These are phyloP conservation scores for Drosophila rufa DNA, from an alignment of 1,140 invertebrate genomes.

Conservation along the genomic window DNA sequence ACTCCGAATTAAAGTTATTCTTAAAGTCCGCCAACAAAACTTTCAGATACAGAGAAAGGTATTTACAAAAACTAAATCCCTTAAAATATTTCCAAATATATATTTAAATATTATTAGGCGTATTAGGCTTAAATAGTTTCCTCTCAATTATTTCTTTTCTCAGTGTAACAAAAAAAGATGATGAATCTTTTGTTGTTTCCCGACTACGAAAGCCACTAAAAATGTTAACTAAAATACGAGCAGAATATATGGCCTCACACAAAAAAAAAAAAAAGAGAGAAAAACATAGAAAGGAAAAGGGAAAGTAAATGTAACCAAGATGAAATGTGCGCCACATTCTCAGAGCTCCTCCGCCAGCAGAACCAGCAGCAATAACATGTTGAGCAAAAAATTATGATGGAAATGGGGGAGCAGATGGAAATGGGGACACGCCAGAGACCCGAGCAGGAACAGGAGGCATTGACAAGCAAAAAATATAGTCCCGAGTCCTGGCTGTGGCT, in stretches of 20 bases:
- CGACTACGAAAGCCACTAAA: slow-evolving; percentile 59
- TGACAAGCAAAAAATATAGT: slow-evolving; percentile 42
- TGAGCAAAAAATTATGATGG: slow-evolving; percentile 61
- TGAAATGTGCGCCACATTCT: slow-evolving; percentile 55
- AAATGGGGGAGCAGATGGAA: slow-evolving; percentile 43
- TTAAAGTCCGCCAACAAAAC: slow-evolving; percentile 25
- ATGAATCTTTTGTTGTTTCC: slow-evolving; percentile 64
- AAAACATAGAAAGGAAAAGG: slow-evolving; percentile 33
- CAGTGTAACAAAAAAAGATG: slow-evolving; percentile 53
- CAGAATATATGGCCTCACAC: slow-evolving; percentile 45
- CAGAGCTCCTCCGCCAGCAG: slow-evolving; percentile 9
- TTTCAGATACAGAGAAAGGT: slow-evolving; percentile 6
- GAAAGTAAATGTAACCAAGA: slow-evolving; percentile 67
- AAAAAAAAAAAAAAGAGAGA: slow-evolving; percentile 16
- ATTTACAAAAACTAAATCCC: not conserved
- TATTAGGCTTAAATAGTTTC: not conserved
- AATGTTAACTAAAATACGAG: slow-evolving; percentile 66
- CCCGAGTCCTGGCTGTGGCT: slow-evolving; percentile 21
- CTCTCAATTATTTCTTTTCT: not conserved
- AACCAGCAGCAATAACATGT: slow-evolving; percentile 52
- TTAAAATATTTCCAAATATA: no score
- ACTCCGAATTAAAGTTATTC: slow-evolving; percentile 33
- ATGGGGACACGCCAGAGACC: slow-evolving; percentile 30
- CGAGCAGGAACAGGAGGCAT: slow-evolving; percentile 12
- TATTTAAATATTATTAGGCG: not conserved